Conservation (phyloP, 2,797 vertebrate genomes). For the Leuciscus waleckii region DNA sequence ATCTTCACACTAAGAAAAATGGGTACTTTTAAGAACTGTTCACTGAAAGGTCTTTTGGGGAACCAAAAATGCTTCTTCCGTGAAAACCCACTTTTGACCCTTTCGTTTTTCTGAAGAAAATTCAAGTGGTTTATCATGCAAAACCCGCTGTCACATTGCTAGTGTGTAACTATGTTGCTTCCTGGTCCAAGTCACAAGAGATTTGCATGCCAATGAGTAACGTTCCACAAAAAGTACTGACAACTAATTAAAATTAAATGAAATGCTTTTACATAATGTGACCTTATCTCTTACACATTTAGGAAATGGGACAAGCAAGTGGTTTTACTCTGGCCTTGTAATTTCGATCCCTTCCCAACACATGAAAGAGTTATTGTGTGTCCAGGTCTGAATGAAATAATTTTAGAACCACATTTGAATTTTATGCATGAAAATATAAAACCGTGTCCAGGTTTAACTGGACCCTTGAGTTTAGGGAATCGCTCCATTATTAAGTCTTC, state of each 20-base stretch:
- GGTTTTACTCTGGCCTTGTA: slow-evolving; percentile 51
- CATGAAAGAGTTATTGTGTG: not conserved
- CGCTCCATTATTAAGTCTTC: slow-evolving; percentile 2
- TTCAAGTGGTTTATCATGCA: not conserved
- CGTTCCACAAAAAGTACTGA: not conserved
- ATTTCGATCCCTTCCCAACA: too few species aligned
- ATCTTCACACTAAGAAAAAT: too few species aligned
- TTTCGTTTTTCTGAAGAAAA: too few species aligned
- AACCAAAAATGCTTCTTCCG: not conserved
- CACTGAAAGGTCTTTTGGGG: too few species aligned
- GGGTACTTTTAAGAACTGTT: too few species aligned
- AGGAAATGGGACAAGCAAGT: not conserved
- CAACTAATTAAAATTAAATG: not conserved
- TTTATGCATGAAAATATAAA: not conserved
- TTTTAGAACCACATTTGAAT: too few species aligned
- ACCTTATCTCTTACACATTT: slow-evolving; percentile 5
- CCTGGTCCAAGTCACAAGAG: too few species aligned
- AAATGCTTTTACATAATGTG: not conserved
- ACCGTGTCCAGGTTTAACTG: not conserved
- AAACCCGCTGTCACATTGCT: too few species aligned
- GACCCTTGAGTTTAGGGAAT: not conserved
- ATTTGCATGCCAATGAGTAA: too few species aligned
- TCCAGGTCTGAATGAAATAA: not conserved
- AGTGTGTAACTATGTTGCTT: too few species aligned
- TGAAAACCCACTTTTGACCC: not conserved